Base-by-base conservation (phyloP, 2,888 invertebrate genomes). In the Pseudococcus viburni region DNA sequence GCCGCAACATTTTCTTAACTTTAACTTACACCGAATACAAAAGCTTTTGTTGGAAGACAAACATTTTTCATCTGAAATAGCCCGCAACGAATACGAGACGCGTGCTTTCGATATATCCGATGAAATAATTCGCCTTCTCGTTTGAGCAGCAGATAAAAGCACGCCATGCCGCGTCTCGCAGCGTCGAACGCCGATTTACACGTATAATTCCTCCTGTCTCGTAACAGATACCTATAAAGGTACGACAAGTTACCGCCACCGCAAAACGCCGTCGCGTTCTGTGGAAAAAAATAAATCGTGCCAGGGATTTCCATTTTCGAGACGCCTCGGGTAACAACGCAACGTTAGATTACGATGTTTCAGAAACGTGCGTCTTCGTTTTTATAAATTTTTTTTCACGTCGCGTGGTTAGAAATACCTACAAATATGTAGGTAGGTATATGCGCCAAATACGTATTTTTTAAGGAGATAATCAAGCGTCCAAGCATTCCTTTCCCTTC, bases 1-100 rank as follows among this genome's bases (percentile, higher is more conserved):
- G 64, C 64, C 64, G 64, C 64, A 64, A 64, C 64, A 64, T 64
- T 64, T 64, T 64, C 64, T 64, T 19, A 64, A 64, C 64, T 64
- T 64, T 64, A 64, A 64, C 64, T 64, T 64, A 64, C 64, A 64
- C 64, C 64, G 64, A 64, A 64, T 19, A 64, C 64, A 64, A 64
- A 64, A 64, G 64, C 64, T 64, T 64, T 64, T 64, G 64, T 64
- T 19, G 64, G 8, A 64, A 64, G 64, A 22, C n/a, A 64, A 64
- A 64, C 64, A 64, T 64, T 64, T 64, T 64, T 64, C 64, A 64
- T 64, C 19, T 22, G 64, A 64, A 64, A 64, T 64, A 64, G 19
- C 64, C 64, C 64, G 64, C 64, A 64, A 64, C 64, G 64, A 64
- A 51, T 51, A 12, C 48, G 48, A 51, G 12, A 15, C 48, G 48